A percentile compares a stretch with the other conserved stretches of the same genome.
phyloP scores from a whole-genome alignment of 2,888 invertebrate genomes.

The Pseudanteris insignis region DNA sequence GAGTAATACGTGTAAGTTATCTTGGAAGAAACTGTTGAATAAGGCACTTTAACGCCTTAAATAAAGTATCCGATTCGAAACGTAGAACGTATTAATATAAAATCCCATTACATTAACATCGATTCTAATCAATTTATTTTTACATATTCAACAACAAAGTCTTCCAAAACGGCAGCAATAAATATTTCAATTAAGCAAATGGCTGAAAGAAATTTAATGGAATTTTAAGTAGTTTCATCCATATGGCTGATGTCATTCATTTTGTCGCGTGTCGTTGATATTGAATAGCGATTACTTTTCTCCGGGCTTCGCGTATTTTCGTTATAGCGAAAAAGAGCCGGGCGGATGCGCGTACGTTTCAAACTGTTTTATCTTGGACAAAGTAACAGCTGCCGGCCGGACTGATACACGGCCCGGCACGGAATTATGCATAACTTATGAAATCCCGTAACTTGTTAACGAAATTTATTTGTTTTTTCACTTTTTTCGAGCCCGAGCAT shows the following conservation, averaged over 20 bases:
- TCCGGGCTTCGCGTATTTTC: conserved; percentile 8
- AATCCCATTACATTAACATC: too few relatives aligned
- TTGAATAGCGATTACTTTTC: too few relatives aligned
- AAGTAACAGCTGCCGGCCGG: conserved; percentile 20
- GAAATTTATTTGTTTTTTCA: conserved; percentile 22
- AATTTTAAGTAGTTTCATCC: conserved; percentile 23
- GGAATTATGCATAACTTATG: conserved; percentile 14
- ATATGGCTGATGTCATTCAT: conserved; percentile 11
- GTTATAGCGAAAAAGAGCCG: conserved; percentile 12
- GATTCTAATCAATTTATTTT: conserved; percentile 6
- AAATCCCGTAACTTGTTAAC: conserved; percentile 32
- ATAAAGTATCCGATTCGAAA: too few relatives aligned
- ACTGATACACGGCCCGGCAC: conserved; percentile 7
- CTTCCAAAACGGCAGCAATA: conserved; percentile 4
- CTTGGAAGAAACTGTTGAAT: too few relatives aligned
- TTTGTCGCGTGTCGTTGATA: conserved; percentile 18
- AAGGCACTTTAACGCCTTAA: too few relatives aligned
- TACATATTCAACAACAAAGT: conserved; percentile 3
- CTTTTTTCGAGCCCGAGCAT: conserved; percentile 4
- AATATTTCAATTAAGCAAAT: conserved; percentile 19
- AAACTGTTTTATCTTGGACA: conserved; percentile 17
- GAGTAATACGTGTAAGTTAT: too few relatives aligned
- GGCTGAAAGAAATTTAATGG: conserved; percentile 18
- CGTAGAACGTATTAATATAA: too few relatives aligned
- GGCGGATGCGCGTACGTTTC: conserved; percentile 15